Evolutionary conservation across 2,113 vertebrate species (phyloP).

Genomic region (Solea solea): DNA sequence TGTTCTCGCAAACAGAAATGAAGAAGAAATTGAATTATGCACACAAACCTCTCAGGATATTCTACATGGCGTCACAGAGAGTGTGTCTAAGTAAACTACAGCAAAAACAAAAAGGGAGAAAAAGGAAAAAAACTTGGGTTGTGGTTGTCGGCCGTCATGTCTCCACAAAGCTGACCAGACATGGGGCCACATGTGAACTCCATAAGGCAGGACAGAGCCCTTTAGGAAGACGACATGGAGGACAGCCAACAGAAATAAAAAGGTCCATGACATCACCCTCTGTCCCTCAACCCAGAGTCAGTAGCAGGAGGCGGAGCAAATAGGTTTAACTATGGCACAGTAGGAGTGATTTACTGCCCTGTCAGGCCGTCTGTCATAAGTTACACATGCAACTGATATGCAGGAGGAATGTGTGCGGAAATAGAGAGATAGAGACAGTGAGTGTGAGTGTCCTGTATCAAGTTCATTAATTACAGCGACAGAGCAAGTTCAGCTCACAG

Average conservation of each 20-base stretch:
- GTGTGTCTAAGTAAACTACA: too few species aligned
- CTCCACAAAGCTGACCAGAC: conserved; percentile 29
- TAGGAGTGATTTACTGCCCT: conserved; percentile 46
- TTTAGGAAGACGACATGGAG: conserved; percentile 37
- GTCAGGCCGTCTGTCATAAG: conserved; percentile 33
- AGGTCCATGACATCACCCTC: conserved; percentile 58
- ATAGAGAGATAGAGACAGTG: neutral
- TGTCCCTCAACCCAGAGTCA: conserved; percentile 20
- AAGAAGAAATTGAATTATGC: too few species aligned
- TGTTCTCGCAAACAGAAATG: too few species aligned
- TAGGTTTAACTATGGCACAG: conserved; percentile 33
- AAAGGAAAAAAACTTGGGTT: too few species aligned
- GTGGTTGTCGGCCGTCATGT: neutral
- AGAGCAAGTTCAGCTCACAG: conserved; percentile 4
- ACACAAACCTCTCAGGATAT: too few species aligned
- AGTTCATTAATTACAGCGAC: conserved; percentile 10
- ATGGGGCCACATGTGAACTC: conserved; percentile 7
- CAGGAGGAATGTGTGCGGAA: neutral
- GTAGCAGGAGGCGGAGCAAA: conserved; percentile 28
- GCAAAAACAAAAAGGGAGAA: too few species aligned
- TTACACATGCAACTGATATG: conserved; percentile 41
- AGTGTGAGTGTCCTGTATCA: conserved; percentile 10
- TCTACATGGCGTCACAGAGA: too few species aligned
- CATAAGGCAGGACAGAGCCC: conserved; percentile 38
- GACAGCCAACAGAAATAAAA: conserved; percentile 57